Evolutionary conservation across 2,888 invertebrate genomes (phyloP).

Genomic region (Embidobia sp.): DNA sequence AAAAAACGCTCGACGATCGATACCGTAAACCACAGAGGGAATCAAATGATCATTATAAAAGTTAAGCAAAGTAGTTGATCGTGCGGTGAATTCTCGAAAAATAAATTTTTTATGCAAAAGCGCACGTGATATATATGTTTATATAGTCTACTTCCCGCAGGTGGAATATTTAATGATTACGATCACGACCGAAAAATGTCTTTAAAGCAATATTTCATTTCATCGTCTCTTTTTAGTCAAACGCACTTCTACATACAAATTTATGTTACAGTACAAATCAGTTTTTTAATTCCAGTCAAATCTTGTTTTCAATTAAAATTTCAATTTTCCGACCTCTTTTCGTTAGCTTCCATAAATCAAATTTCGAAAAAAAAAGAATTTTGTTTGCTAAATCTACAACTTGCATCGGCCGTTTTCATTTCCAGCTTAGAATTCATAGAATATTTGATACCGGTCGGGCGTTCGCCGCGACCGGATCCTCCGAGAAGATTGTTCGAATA

Average conservation of each 20-base stretch:
- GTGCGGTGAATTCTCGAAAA: background rate
- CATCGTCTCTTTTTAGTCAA: too few relatives aligned
- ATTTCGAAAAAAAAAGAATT: background rate
- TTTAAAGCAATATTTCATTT: too few relatives aligned
- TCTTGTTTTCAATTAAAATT: too few relatives aligned
- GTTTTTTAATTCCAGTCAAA: too few relatives aligned
- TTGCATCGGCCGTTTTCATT: constrained; percentile 1
- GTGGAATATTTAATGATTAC: constrained; percentile 4
- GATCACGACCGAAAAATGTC: too few relatives aligned
- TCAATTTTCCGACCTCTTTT: too few relatives aligned
- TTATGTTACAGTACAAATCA: too few relatives aligned
- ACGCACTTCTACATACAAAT: too few relatives aligned
- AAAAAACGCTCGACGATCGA: constrained; percentile 10
- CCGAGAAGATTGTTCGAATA: constrained; percentile 51
- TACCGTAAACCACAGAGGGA: constrained; percentile 28
- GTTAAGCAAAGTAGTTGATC: constrained; percentile 14
- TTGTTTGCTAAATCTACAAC: background rate
- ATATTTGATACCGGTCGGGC: constrained; percentile 72
- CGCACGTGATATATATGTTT: background rate
- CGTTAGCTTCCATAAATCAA: too few relatives aligned
- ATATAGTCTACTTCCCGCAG: background rate
- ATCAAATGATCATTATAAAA: constrained; percentile 24
- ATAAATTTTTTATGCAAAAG: constrained; percentile 14
- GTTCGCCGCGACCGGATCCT: constrained; percentile 28
- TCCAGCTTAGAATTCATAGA: constrained; percentile 74